Evolutionary conservation across 2,113 vertebrate genomes (phyloP), one percentile per base, ranked within the genome.

Genomic region (Donacobius atricapilla): DNA sequence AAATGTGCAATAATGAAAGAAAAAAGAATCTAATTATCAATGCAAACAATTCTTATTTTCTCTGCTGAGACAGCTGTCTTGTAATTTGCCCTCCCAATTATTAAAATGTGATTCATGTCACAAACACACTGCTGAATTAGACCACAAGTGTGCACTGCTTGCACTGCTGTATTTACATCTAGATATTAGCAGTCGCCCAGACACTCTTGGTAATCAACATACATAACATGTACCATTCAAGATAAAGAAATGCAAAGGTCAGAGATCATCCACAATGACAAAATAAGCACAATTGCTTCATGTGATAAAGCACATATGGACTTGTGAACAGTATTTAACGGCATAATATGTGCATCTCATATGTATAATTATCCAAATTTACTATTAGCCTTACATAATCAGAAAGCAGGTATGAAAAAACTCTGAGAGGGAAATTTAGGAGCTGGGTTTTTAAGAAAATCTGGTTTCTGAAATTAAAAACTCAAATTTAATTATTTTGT

Each of bases 61-160:
- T 68, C 57, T 91, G 57, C 54, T 68, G 91, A 93, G 81, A 82
- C 53, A 58, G 88, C 88, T 68, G 42, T 65, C 81, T 71, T 68
- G 25, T 37, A 66, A 93, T 96, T 96, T 96, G 78, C 87, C 89
- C 95, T 93, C 77, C 42, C 87, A 71, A 72, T 89, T 81, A 87
- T 96, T 94, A 91, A 96, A 97, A 97, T 22, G 28, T 76, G 73
- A 87, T 77, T 91, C 78, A 63, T 79, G 81, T 87, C 91, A 89
- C 69, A 93, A 72, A 79, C 61, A 96, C 28, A 11, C 61, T 91
- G 96, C 93, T 89, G 87, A 96, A 97, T 93, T 71, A 85, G 89
- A 90, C 86, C 91, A 83, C 89, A 68, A 97, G 95, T 22, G 9
- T 44, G 66, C 96, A 90, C 96, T 97, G 93, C 94, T 89, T 70